A percentile compares a stretch with the other conserved stretches of the same genome.
These are phyloP conservation scores for Forbesichthys papilliferus DNA, from an alignment of 2,113 vertebrate genomes.

Conservation along the genomic window DNA sequence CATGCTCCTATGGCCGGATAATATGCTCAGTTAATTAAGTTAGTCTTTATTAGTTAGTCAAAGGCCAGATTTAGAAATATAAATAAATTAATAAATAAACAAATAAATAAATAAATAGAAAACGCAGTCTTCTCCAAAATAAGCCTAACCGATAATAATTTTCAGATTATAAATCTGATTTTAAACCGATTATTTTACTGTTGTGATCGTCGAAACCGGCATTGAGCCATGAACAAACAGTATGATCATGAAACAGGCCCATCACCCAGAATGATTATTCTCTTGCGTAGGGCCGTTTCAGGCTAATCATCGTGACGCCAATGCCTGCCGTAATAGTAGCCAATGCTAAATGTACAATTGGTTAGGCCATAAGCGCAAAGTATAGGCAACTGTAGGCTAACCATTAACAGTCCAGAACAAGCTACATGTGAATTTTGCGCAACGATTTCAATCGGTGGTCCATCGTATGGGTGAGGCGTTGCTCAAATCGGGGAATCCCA, in stretches of 20 bases:
- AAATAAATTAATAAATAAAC: too few relatives aligned
- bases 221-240: constrained; percentile 20
- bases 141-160: background rate
- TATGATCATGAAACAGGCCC: background rate
- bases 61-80: constrained; percentile 7
- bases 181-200: background rate
- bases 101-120: constrained; percentile 9
- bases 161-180: constrained; percentile 1
- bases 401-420: background rate
- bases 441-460: constrained; percentile 33
- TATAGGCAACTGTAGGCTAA: background rate
- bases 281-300: background rate
- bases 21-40: background rate
- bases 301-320: too few relatives aligned
- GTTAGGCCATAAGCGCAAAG: too few relatives aligned
- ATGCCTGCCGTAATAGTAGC: too few relatives aligned
- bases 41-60: too few relatives aligned
- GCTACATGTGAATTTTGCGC: constrained; percentile 47
- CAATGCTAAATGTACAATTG: too few relatives aligned
- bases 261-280: constrained; percentile 31
- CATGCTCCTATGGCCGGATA: background rate
- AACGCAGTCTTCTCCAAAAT: background rate
- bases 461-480: constrained; percentile 65
- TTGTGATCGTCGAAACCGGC: background rate
- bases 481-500: constrained; percentile 40